Evolutionary conservation across 2,888 invertebrate genomes (phyloP), one percentile per base, ranked within the genome.

Genomic region (Conops quadrifasciatus): DNA sequence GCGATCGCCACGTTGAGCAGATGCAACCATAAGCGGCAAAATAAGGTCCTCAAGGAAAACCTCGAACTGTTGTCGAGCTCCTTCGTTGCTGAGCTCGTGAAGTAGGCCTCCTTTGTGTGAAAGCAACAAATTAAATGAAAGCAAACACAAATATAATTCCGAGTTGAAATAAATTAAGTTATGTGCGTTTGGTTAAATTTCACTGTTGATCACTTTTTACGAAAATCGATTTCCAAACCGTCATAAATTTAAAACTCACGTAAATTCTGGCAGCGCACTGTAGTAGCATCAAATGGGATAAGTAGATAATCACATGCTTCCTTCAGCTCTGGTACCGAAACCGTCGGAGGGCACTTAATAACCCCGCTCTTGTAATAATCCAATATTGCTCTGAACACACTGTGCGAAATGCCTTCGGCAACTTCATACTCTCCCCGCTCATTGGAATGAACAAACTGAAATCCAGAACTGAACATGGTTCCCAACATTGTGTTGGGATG

Each of bases 401-500:
- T 92, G 0, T 98, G 95, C 0, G 97, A 95, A 78, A 99, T 95
- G 1, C 98, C 98, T 77, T 98, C 98, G 0, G 97, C 98, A 30
- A 97, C 95, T 82, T 98, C 97, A 84, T 94, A 98, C 84, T 99
- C 99, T 1, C 98, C 98, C 2, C 96, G 88, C 77, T 97, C 97
- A 83, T 99, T 99, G 0, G 97, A 93, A 81, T 95, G 94, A 0
- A 95, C 94, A 85, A 97, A 95, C 79, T 94, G 97, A 76, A 93
- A 88, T 73, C 95, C 95, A 15, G 95, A 94, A 83, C 95, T 95
- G 81, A 98, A 98, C 98, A 98, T 98, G 79, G 97, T 91, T n/a
- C 98, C 99, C 45, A 99, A 88, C 98, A 99, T 98, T 0, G 99
- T 99, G 83, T 98, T 97, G 0, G 98, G 97, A 87, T 98, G 95